Evolutionary conservation across 2,113 vertebrate genomes (phyloP).

Genomic region (Paraplagusia blochii): DNA sequence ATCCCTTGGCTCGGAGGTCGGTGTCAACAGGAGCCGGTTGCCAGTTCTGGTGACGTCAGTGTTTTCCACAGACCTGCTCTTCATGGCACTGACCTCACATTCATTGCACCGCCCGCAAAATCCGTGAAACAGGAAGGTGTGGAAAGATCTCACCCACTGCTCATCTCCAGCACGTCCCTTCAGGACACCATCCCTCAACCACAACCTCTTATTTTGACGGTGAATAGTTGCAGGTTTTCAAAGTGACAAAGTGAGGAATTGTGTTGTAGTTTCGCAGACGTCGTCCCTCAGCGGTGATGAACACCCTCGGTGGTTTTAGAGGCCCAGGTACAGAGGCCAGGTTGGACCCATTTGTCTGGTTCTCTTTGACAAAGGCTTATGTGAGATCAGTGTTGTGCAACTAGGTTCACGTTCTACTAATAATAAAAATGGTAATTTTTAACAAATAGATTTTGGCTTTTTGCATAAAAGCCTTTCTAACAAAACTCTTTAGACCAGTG

Average conservation of each 20-base stretch:
- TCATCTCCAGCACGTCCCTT: conserved; percentile 16
- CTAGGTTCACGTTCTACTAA: not conserved
- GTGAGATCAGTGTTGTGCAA: not conserved
- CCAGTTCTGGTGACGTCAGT: conserved; percentile 25
- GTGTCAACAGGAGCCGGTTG: not conserved
- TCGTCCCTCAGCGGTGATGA: conserved; percentile 25
- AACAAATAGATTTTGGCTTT: no score
- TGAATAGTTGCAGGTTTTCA: conserved; percentile 47
- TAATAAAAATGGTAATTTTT: no score
- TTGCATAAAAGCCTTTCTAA: no score
- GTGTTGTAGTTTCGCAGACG: conserved; percentile 17
- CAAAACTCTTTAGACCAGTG: no score
- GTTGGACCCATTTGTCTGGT: conserved; percentile 20
- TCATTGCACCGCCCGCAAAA: conserved; percentile 12
- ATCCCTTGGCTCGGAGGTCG: conserved; percentile 18
- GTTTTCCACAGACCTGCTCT: conserved; percentile 36
- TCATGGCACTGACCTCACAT: conserved; percentile 29
- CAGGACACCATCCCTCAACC: conserved; percentile 46
- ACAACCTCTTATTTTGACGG: conserved; percentile 34
- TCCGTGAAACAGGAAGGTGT: conserved; percentile 1
- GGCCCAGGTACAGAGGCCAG: conserved; percentile 20
- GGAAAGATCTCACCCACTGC: conserved; percentile 26
- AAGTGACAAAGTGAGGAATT: conserved; percentile 35
- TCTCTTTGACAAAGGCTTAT: conserved; percentile 16
- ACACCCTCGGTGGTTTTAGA: conserved; percentile 11